phyloP scores from a whole-genome alignment of 2,113 vertebrate species.

The Erinaceus europaeus region DNA sequence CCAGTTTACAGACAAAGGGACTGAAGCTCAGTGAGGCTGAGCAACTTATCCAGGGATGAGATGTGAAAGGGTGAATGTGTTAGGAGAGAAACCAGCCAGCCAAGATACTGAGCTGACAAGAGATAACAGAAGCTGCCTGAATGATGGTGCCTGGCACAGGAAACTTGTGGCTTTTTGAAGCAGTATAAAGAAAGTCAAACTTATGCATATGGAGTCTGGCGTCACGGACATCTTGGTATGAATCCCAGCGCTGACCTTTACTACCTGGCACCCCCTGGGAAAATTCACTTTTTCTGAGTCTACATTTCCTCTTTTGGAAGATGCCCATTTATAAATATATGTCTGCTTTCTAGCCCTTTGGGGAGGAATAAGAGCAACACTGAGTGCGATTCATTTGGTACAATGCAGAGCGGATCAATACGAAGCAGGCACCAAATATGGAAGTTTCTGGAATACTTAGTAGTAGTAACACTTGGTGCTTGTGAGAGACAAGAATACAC shows the following conservation, averaged over 20 bases:
- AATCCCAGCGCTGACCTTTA: not conserved
- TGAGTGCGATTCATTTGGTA: not conserved
- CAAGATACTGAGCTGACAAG: not conserved
- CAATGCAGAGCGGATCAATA: not conserved
- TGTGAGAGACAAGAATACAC: not conserved
- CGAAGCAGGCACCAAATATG: not conserved
- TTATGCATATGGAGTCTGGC: not conserved
- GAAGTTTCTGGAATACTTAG: not conserved
- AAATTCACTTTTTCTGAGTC: not conserved
- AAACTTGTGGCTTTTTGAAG: not conserved
- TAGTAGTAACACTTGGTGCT: not conserved
- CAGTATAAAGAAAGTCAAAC: not conserved
- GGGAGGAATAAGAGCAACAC: not conserved
- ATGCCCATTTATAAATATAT: too few relatives aligned
- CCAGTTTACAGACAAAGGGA: constrained; percentile 25
- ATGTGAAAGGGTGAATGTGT: not conserved
- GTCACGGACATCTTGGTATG: not conserved
- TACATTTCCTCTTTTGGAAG: constrained; percentile 29
- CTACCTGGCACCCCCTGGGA: not conserved
- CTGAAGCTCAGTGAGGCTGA: not conserved
- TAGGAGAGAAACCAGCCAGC: not conserved
- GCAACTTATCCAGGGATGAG: not conserved
- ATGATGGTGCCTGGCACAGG: not conserved
- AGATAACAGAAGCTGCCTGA: not conserved
- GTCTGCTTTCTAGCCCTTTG: not conserved